Evolutionary conservation across 2,113 vertebrate genomes (phyloP).

Genomic region (Emydura subglobosa): DNA sequence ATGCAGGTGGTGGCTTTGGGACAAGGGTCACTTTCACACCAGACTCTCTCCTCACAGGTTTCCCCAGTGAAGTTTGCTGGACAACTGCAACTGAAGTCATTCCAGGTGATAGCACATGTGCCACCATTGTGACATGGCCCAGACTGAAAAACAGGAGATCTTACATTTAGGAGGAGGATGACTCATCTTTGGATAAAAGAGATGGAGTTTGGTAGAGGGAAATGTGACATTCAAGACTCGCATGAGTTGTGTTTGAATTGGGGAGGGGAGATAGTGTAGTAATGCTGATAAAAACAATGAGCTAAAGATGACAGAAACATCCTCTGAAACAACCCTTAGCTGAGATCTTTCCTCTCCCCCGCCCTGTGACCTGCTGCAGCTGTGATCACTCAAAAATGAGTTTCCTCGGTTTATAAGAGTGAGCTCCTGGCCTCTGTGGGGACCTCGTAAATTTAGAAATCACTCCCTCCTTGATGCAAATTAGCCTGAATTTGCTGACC

Average conservation of each 20-base stretch:
- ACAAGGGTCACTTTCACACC: conserved; percentile 90
- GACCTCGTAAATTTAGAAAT: background rate
- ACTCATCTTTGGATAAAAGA: background rate
- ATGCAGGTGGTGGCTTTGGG: conserved; percentile 80
- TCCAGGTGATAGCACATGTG: conserved; percentile 90
- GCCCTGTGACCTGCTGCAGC: background rate
- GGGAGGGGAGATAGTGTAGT: background rate
- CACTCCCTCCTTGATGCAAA: background rate
- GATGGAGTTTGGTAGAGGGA: background rate
- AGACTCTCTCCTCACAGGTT: conserved; percentile 88
- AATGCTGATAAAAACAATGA: background rate
- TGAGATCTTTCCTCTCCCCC: background rate
- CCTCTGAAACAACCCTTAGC: background rate
- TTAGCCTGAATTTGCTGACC: background rate
- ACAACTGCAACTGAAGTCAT: conserved; percentile 92
- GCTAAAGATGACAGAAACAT: background rate
- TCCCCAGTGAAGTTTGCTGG: conserved; percentile 87
- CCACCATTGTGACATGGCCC: conserved; percentile 90
- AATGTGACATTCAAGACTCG: background rate
- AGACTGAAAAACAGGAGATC: conserved; percentile 74
- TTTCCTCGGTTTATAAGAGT: background rate
- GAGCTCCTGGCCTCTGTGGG: background rate
- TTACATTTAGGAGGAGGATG: background rate
- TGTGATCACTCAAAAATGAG: background rate
- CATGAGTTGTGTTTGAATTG: background rate